Evolutionary conservation across 1,140 invertebrate genomes (phyloP), one percentile per base, ranked within the genome.

Genomic region (Drosophila rufa): DNA sequence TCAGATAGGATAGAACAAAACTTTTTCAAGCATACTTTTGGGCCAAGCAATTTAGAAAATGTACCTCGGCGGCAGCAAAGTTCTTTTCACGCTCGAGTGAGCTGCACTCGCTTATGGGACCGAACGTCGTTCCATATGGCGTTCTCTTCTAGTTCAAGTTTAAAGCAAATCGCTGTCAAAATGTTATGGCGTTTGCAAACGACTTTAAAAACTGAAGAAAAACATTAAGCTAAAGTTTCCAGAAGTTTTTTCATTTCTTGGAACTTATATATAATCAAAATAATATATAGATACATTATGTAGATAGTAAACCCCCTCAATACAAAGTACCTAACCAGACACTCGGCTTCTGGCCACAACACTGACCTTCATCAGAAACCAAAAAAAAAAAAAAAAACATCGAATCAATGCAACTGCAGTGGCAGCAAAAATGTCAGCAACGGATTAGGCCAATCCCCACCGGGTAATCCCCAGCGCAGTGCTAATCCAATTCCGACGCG

Each of bases 361-460:
- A 74, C 42, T 75, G 50, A 78, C 75, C 75, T 69, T 78, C 22
- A 15, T 15, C 12, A 19, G 43, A 30, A 36, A 22, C 42, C 11
- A 11, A 36, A 47, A 68, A 47, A 22, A 22, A 22, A 22, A 22
- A 27, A 30, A 17, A 22, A 46, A 7, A 22, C 12, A 36, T 15
- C 19, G 71, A 86, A 86, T 86, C 83, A 71, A 84, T 80, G 77
- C 65, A 61, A 80, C 62, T 59, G 75, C 57, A 48, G 42, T 46
- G 66, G 65, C 73, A 83, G 84, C 80, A n/a, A 65, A 74, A 79
- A 58, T 61, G 82, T 67, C 45, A 67, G 27, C 25, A 38, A 60
- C 45, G 59, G 84, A 89, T 89, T 89, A 90, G 74, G 33, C 22
- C 45, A 84, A 84, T 89, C 84, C 68, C 36, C 50, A 9, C 12